Conservation (phyloP, 2,888 invertebrate genomes). For the Balanococcus diminutus region DNA sequence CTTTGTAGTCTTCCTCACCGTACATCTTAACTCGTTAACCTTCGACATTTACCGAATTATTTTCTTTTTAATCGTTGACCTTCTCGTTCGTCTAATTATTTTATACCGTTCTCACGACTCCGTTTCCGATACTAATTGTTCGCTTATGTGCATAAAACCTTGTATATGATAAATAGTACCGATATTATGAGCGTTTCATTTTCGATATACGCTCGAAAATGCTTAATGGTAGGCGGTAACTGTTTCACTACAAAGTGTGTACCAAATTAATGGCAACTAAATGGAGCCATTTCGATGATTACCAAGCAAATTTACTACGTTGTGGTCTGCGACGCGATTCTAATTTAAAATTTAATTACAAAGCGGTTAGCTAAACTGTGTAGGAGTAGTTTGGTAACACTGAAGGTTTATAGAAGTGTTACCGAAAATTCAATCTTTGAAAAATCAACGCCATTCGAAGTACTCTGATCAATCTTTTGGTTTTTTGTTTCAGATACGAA, state of each 20-base stretch:
- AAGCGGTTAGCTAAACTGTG: background rate
- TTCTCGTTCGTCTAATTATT: constrained; percentile 52
- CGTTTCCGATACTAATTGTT: constrained; percentile 48
- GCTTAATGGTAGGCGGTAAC: constrained; percentile 22
- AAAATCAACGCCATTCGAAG: background rate
- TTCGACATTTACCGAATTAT: constrained; percentile 52
- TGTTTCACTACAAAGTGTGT: background rate
- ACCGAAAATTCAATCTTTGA: background rate
- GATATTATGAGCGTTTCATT: constrained; percentile 37
- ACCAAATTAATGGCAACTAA: background rate
- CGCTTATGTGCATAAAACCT: constrained; percentile 14
- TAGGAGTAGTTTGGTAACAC: background rate
- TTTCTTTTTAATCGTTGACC: constrained; percentile 52
- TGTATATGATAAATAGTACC: constrained; percentile 34
- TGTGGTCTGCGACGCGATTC: background rate
- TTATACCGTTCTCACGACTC: constrained; percentile 47
- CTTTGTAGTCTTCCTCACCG: constrained; percentile 22
- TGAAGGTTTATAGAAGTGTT: background rate
- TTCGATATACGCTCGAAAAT: background rate
- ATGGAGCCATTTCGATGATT: constrained; percentile 6
- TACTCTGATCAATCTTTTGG: no score
- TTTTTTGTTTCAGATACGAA: background rate
- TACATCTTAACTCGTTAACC: constrained; percentile 53
- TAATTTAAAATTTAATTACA: background rate
- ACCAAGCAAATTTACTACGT: background rate